Conservation (phyloP, 2,888 invertebrate genomes). For the Folsomia candida region DNA sequence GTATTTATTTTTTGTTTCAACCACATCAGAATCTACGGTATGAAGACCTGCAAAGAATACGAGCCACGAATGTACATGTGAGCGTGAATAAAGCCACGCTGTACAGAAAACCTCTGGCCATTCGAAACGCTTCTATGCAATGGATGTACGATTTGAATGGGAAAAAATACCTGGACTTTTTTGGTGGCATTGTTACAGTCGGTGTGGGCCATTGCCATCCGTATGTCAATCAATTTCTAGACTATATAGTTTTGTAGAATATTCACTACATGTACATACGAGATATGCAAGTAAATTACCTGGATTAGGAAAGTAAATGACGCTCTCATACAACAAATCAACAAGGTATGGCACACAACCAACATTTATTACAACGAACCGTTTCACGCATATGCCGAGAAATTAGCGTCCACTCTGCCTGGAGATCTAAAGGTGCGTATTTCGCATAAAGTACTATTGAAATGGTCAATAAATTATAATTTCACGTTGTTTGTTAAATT, state of each 20-base stretch:
- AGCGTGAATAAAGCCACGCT: slow-evolving; percentile 70
- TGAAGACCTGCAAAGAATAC: slow-evolving; percentile 60
- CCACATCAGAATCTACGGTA: slow-evolving; percentile 13
- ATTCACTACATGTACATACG: no score
- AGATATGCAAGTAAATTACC: no score
- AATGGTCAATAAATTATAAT: no score
- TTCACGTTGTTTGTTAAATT: no score
- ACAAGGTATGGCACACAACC: slow-evolving; percentile 86
- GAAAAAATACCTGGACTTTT: slow-evolving; percentile 86
- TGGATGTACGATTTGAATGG: slow-evolving; percentile 87
- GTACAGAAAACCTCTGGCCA: slow-evolving; percentile 77
- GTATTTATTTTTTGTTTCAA: no score
- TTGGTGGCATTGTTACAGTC: slow-evolving; percentile 95
- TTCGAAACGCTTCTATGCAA: slow-evolving; percentile 86
- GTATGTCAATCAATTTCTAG: no score
- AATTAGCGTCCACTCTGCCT: slow-evolving; percentile 76
- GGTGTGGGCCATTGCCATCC: slow-evolving; percentile 98
- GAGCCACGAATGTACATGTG: slow-evolving; percentile 61
- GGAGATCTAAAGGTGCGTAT: slow-evolving; percentile 70
- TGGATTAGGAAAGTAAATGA: slow-evolving; percentile 72
- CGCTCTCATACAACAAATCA: slow-evolving; percentile 74
- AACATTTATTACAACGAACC: slow-evolving; percentile 86
- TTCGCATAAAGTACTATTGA: no score
- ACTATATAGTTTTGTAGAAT: slow-evolving; percentile 4
- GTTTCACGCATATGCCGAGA: slow-evolving; percentile 85